phyloP scores from a whole-genome alignment of 2,888 invertebrate species.

The Branchellion lobata region DNA sequence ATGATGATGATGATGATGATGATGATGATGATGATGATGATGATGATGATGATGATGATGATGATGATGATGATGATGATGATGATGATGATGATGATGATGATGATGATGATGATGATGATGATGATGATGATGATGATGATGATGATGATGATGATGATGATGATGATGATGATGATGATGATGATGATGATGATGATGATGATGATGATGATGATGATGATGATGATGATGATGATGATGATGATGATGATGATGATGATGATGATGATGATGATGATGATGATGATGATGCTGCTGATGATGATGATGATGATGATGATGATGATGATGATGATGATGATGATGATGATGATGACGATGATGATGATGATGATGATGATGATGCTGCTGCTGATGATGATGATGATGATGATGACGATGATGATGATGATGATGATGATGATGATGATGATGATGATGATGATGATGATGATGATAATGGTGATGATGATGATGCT shows the following conservation, averaged over 20 bases:
- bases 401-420: not conserved
- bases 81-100: conserved; percentile 23
- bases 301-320: conserved; percentile 39
- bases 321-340: conserved; percentile 24
- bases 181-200: conserved; percentile 35
- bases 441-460: not conserved
- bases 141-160: conserved; percentile 36
- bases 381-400: not conserved
- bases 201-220: conserved; percentile 39
- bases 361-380: not conserved
- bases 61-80: conserved; percentile 38
- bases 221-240: not conserved
- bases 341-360: not conserved
- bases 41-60: conserved; percentile 1
- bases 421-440: not conserved
- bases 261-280: conserved; percentile 36
- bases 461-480: not conserved
- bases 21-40: not conserved
- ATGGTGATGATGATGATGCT: not conserved
- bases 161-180: conserved; percentile 41
- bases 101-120: conserved; percentile 34
- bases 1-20: conserved; percentile 4
- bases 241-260: conserved; percentile 20
- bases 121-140: conserved; percentile 7
- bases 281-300: conserved; percentile 38